Evolutionary conservation across 2,797 vertebrate genomes (phyloP), one percentile per base, ranked within the genome.

Genomic region (Chelmon rostratus): DNA sequence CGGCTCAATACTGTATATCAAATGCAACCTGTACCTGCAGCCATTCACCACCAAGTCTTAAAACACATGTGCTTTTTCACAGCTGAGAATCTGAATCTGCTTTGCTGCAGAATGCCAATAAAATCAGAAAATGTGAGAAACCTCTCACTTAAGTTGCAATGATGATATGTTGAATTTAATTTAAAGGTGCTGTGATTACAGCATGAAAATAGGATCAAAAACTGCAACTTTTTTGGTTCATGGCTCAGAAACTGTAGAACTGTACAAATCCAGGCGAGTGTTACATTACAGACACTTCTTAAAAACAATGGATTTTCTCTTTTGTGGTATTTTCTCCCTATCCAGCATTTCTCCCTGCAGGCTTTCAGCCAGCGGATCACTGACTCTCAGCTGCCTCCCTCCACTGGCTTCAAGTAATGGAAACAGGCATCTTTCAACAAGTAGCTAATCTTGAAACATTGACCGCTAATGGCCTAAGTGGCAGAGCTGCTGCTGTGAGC

Each of bases 401-500:
- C 42, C 37, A 15, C 69, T 62, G 72, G 52, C 16, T 72, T 63
- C 35, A 72, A 77, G 70, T 71, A 78, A 83, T 76, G 56, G 80
- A 88, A 83, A 68, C 56, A 70, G 56, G 21, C 31, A 79, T 78
- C 77, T 84, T 72, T 85, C 79, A 86, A 69, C 74, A 50, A 72
- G 76, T 47, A 84, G 62, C 73, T 82, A 65, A 74, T 78, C 65
- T 68, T 63, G 44, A 86, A 73, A 70, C 70, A 72, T 40, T 75
- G 83, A 76, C 73, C 73, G 25, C 75, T 92, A 89, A 90, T 87
- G 78, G 78, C 46, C 65, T 64, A 61, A 85, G 77, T 23, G 40
- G 67, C 28, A 2, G 33, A 52, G 37, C 35, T 56, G 69, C 73
- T 71, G 73, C 79, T 58, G 78, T 68, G 37, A 62, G 23, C 19